Base-by-base conservation (phyloP, 1,140 invertebrate genomes). In the Rhagoletis pomonella region DNA sequence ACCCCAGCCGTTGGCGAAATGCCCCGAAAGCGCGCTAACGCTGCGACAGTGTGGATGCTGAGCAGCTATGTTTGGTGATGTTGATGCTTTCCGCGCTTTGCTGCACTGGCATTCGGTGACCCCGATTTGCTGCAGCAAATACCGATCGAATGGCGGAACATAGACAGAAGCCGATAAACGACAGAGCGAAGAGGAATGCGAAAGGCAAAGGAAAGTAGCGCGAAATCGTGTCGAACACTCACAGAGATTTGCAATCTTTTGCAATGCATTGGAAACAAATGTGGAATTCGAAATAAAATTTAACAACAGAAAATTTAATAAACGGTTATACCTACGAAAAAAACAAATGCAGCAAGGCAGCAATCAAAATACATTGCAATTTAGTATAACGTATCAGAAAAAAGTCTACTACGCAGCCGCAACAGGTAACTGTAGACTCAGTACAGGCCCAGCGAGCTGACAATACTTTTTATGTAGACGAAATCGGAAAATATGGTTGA, bases 141-240 rank as follows among this genome's bases (percentile, higher is more conserved):
- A 55, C 7, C 47, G 73, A 5, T 50, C 47, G 47, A 81, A n/a
- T 58, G 73, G n/a, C 19, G 10, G 55, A 19, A 3, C 14, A 55
- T 19, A 77, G 44, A 19, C 6, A 55, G 73, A n/a, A 77, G 44
- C 42, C 14, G 17, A n/a, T 50, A 19, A 81, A 81, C 47, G 47
- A 7, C 19, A 29, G 9, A 19, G 6, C 12, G 29, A 73, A 73
- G 69, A 73, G 42, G 14, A 47, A 44, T 42, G 44, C 17, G 44
- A 73, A 81, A 19, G 55, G 5, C 19, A 10, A 58, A 55, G 73
- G 55, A 81, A 81, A 55, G 73, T 81, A 58, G 73, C 73, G 2
- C 73, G 47, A 81, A 81, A n/a, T 81, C 69, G 44, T 19, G 14
- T n/a, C 14, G 69, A 17, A 39, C 12, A 14, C 69, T 50, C 73